A percentile compares a stretch with the other conserved stretches of the same genome.
Conservation (phyloP, 2,113 vertebrate species). For the Electrona antarctica region DNA sequence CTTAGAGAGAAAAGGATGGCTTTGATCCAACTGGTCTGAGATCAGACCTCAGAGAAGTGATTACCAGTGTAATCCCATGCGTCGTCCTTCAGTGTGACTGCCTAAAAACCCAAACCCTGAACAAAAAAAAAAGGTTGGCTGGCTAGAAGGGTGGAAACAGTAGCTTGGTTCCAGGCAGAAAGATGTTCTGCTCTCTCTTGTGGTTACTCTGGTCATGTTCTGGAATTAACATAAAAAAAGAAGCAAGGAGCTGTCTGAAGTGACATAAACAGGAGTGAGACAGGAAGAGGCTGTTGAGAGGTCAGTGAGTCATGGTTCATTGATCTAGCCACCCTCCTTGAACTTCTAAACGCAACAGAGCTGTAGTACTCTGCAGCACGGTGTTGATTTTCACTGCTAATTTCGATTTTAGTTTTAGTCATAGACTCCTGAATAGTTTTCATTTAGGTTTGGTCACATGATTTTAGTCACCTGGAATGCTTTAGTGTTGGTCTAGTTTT, state of each 20-base stretch:
- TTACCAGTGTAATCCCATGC: constrained; percentile 11
- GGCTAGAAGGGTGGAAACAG: constrained; percentile 37
- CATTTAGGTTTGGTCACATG: too few species aligned
- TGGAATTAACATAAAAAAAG: background rate
- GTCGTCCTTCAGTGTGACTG: constrained; percentile 24
- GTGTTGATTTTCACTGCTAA: too few species aligned
- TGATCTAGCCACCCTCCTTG: constrained; percentile 18
- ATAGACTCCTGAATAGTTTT: too few species aligned
- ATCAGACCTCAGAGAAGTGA: constrained; percentile 21
- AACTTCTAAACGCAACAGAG: background rate
- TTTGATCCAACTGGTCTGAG: constrained; percentile 48
- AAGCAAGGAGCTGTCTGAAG: constrained; percentile 10
- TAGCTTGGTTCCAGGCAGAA: constrained; percentile 18
- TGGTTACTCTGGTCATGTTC: constrained; percentile 26
- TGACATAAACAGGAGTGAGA: constrained; percentile 33
- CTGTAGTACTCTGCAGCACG: background rate
- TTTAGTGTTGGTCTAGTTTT: too few species aligned
- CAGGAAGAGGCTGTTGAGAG: constrained; percentile 17
- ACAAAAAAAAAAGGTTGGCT: constrained; percentile 33
- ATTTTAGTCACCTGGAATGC: too few species aligned
- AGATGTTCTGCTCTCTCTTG: constrained; percentile 37
- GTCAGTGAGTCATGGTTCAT: constrained; percentile 12
- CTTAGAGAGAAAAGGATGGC: constrained; percentile 45
- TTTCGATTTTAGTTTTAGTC: too few species aligned
- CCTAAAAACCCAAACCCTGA: constrained; percentile 34